Percentiles rank a stretch among this genome's conserved stretches.
Conservation (phyloP, 2,888 invertebrate genomes). For the Physocephala rufipes region DNA sequence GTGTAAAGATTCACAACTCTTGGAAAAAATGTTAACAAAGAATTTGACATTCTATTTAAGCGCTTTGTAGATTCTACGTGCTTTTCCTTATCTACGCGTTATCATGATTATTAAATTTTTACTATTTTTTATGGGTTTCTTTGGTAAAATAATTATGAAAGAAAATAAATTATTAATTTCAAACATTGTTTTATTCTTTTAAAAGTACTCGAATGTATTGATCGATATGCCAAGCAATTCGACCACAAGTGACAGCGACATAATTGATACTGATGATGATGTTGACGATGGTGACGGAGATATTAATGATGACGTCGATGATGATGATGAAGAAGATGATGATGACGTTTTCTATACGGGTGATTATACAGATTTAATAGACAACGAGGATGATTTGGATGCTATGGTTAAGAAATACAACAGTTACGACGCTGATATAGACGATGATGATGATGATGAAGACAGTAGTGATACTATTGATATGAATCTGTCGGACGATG, state of each 20-base stretch:
- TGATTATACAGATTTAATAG: conserved; percentile 41
- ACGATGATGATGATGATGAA: conserved; percentile 42
- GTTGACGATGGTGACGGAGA: conserved; percentile 38
- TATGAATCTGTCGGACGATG: conserved; percentile 49
- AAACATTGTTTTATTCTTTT: neutral
- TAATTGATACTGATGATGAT: conserved; percentile 43
- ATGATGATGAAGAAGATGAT: conserved; percentile 35
- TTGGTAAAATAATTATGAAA: too few species aligned
- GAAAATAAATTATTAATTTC: neutral
- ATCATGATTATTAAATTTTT: too few species aligned
- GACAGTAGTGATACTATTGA: conserved; percentile 42
- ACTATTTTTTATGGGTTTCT: too few species aligned
- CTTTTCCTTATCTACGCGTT: too few species aligned
- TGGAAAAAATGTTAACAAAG: too few species aligned
- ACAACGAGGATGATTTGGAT: conserved; percentile 35
- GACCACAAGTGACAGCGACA: conserved; percentile 47
- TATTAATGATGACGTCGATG: conserved; percentile 17
- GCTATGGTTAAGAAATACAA: conserved; percentile 26
- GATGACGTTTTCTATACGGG: conserved; percentile 41
- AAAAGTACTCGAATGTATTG: conserved; percentile 54
- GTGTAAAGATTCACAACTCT: too few species aligned
- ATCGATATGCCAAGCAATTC: conserved; percentile 54
- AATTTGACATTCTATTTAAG: too few species aligned
- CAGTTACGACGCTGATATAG: conserved; percentile 34
- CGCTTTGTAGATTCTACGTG: too few species aligned